A percentile compares a stretch with the other conserved stretches of the same genome.
Conservation (phyloP, 1,140 invertebrate genomes). For the Procambarus clarkii region DNA sequence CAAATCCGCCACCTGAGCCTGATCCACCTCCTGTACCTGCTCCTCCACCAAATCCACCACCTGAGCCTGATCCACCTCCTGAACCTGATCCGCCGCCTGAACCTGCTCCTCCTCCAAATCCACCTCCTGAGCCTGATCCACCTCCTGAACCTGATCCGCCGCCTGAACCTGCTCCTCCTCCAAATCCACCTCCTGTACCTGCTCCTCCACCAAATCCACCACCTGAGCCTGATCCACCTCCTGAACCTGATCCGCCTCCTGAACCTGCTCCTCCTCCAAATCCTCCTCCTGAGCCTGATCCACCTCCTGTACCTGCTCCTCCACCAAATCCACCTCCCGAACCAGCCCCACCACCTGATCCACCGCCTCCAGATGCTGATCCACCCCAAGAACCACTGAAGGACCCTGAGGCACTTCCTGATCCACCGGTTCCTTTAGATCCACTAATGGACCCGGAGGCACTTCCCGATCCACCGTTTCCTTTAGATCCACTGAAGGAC, state of each 20-base stretch:
- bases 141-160: background rate
- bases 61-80: background rate
- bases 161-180: background rate
- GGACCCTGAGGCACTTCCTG: background rate
- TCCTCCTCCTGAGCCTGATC: background rate
- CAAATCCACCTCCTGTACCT: background rate
- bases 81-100: background rate
- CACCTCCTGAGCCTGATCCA: background rate
- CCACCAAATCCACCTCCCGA: background rate
- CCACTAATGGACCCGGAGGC: background rate
- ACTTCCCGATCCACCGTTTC: background rate
- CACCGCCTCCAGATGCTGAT: background rate
- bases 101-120: background rate
- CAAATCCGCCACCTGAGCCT: background rate
- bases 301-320: too few species aligned
- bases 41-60: background rate
- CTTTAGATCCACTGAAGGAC: background rate
- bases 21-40: background rate
- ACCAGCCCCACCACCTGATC: background rate
- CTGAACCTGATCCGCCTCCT: background rate
- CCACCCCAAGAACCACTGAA: background rate
- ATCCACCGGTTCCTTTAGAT: background rate
- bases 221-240: background rate
- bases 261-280: too few species aligned
- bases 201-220: background rate